These are phyloP conservation scores for Thalassoma bifasciatum DNA, from an alignment of 2,113 vertebrate genomes.

Conservation along the genomic window DNA sequence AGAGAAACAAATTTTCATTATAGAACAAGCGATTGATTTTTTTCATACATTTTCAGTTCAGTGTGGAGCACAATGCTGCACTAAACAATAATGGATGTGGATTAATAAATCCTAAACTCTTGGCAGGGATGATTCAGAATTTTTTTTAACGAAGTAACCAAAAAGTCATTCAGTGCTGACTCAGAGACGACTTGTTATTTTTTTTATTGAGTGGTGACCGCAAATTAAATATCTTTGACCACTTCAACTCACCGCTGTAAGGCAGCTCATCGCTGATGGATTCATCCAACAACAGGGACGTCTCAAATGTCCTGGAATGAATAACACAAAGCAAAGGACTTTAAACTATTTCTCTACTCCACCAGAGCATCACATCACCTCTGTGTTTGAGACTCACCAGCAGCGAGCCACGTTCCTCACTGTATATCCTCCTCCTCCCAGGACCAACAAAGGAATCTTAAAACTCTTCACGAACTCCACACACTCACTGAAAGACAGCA, in stretches of 20 bases:
- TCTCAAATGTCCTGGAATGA: constrained; percentile 92
- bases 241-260: constrained; percentile 89
- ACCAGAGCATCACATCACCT: not conserved
- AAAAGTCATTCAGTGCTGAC: not conserved
- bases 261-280: constrained; percentile 97
- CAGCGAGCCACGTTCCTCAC: constrained; percentile 97
- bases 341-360: too few relatives aligned
- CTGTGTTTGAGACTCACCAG: constrained; percentile 83
- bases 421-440: constrained; percentile 97
- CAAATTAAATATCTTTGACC: not conserved
- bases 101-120: too few relatives aligned
- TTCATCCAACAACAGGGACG: constrained; percentile 94
- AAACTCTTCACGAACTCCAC: constrained; percentile 99
- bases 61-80: too few relatives aligned
- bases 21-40: too few relatives aligned
- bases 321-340: not conserved
- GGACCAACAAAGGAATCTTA: constrained; percentile 95
- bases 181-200: not conserved
- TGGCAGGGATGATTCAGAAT: too few relatives aligned
- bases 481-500: constrained; percentile 87
- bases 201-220: not conserved
- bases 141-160: too few relatives aligned
- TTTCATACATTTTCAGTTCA: too few relatives aligned
- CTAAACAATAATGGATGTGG: too few relatives aligned
- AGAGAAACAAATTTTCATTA: too few relatives aligned